Percentiles rank a stretch among this genome's conserved stretches.
Conservation (phyloP, 2,888 invertebrate genomes). For the Patella ulyssiponensis region DNA sequence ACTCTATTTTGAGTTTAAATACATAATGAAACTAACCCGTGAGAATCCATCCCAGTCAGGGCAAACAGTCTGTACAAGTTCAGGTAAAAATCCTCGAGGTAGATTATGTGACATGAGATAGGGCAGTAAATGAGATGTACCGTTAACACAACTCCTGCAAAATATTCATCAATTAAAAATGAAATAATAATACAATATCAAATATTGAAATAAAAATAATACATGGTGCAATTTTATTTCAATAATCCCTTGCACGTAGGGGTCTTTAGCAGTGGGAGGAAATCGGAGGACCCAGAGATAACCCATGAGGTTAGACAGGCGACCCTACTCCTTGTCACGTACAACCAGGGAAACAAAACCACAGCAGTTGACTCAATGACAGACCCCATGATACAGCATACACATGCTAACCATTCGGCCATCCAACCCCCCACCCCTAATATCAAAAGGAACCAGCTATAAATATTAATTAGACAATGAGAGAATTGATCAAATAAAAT, state of each 20-base stretch:
- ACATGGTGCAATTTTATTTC: no score
- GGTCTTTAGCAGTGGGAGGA: no score
- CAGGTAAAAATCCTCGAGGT: conserved; percentile 82
- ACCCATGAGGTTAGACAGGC: no score
- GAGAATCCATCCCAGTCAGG: conserved; percentile 74
- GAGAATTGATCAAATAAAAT: neutral
- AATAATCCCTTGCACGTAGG: no score
- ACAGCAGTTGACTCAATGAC: no score
- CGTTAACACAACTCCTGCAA: conserved; percentile 20
- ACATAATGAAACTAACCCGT: conserved; percentile 60
- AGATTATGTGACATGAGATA: conserved; percentile 81
- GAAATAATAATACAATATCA: no score
- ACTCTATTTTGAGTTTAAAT: conserved; percentile 73
- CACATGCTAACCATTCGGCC: neutral
- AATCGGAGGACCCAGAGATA: no score
- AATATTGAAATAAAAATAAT: no score
- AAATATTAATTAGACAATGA: neutral
- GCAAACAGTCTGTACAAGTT: conserved; percentile 78
- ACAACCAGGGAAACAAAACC: no score
- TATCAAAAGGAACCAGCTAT: neutral
- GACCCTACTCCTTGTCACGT: no score
- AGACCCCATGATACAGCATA: no score
- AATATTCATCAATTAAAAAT: no score
- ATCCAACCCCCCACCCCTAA: neutral
- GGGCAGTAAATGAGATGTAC: conserved; percentile 79